Evolutionary conservation across 2,888 invertebrate genomes (phyloP), one percentile per base, ranked within the genome.

Genomic region (Ypsolopha sequella): DNA sequence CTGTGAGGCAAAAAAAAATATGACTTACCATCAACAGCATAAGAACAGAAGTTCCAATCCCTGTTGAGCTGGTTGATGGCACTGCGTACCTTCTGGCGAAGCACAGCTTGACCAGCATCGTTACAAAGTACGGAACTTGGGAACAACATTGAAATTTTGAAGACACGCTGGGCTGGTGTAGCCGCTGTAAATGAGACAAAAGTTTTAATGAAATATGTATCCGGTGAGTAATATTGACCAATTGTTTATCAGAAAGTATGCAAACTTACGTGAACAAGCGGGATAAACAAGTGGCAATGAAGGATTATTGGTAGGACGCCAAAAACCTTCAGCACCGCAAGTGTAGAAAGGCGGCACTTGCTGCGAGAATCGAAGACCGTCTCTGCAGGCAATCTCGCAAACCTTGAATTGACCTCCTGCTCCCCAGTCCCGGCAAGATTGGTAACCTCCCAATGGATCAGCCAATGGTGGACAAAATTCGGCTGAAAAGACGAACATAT

Each of bases 261-360:
- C 41, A 33, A 52, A 71, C 89, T 89, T 89, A 95, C 95, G 90
- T 65, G 96, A 96, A 70, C 96, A 97, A 58, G 96, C 95, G 53
- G 97, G 96, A 68, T 96, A 97, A n/a, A 95, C 88, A 58, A 96
- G 82, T 36, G 95, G 94, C 62, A 94, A 85, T 47, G 88, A 89
- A 7, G 95, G 94, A 66, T 95, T 92, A 39, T 84, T 87, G 0
- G 95, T 95, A 50, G 98, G 98, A 61, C 97, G 89, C 99, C 98
- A 99, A 80, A 96, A 95, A 41, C 98, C 99, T 90, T 98, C 98
- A 51, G 95, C 95, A n/a, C 97, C 98, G 70, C 99, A 99, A 1
- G 96, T 96, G 75, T 97, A 99, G 88, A 98, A 98, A 60, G 95
- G 94, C 1, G 98, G 97, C n/a, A 97, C 95, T 52, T 92, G 91